Base-by-base conservation (phyloP, 2,888 invertebrate species). In the Pelosia muscerda region DNA sequence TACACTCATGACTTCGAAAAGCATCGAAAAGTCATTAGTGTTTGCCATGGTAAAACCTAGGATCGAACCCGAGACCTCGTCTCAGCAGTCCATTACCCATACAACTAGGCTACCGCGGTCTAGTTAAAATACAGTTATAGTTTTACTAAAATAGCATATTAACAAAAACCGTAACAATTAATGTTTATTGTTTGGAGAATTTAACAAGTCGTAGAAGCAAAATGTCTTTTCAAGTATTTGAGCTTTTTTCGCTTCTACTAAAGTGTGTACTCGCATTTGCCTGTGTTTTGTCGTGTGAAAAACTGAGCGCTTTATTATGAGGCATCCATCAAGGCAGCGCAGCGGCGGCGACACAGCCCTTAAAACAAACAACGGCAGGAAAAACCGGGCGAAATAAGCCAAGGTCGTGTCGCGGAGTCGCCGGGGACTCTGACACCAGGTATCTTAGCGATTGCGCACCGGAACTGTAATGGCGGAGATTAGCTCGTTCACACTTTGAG, bases 361-460 rank as follows among this genome's bases (percentile, higher is more conserved):
- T 80, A 84, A 84, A 84, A 85, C 83, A 85, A 87, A 83, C 79
- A 84, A 81, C 69, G 77, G 81, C 74, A 69, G 74, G 76, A 76
- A 75, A 76, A 79, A 76, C 79, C 74, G 76, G 58, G 25, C 56
- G 59, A 73, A 76, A 76, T 73, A 76, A 77, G 79, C 75, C 80
- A 76, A 78, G 78, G 75, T 68, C 77, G 74, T 64, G 73, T 72
- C 66, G 68, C 57, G 60, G 66, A 71, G 64, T 73, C 69, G 66
- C 68, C 54, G 63, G 70, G 67, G 70, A 68, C 26, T 19, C 26
- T 31, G 59, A 63, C 62, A 59, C 26, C 61, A 68, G 56, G 65
- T 55, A 59, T 67, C 65, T 66, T 59, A 31, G 53, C 59, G 34
- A 68, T 58, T 65, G 26, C 63, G 53, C 57, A 65, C 69, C 67